These are phyloP conservation scores for Arenaria interpres DNA, from an alignment of 2,113 vertebrate genomes.

Conservation along the genomic window DNA sequence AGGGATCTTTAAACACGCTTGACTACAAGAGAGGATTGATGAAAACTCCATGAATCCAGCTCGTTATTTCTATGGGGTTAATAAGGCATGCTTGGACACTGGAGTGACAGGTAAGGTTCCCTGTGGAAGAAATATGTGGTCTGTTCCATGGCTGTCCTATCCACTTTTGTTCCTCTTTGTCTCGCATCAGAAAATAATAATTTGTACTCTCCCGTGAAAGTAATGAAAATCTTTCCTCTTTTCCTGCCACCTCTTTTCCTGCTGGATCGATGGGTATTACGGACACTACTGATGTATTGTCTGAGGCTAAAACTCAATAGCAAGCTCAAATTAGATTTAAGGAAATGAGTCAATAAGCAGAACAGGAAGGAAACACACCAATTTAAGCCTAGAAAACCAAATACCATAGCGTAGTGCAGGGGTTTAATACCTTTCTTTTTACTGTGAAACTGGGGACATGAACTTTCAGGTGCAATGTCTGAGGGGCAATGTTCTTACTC, in stretches of 20 bases:
- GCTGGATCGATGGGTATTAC: not conserved
- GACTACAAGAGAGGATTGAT: not conserved
- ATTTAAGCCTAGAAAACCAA: not conserved
- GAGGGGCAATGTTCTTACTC: not conserved
- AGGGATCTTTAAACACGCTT: not conserved
- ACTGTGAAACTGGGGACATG: not conserved
- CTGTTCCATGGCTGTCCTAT: not conserved
- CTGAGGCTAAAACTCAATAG: not conserved
- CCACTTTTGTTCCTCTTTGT: not conserved
- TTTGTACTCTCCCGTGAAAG: not conserved
- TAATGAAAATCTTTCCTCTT: not conserved
- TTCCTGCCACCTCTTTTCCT: not conserved
- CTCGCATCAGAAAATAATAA: not conserved
- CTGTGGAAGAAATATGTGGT: not conserved
- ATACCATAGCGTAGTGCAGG: not conserved
- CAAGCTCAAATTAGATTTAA: not conserved
- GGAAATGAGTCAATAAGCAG: not conserved
- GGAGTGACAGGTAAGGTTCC: not conserved
- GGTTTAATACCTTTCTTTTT: not conserved
- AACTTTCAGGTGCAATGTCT: not conserved
- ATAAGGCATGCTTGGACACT: not conserved
- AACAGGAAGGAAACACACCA: not conserved
- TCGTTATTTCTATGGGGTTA: not conserved
- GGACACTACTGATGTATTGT: not conserved
- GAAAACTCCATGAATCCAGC: not conserved